Evolutionary conservation across 2,888 invertebrate genomes (phyloP).

Genomic region (Helicoverpa assulta): DNA sequence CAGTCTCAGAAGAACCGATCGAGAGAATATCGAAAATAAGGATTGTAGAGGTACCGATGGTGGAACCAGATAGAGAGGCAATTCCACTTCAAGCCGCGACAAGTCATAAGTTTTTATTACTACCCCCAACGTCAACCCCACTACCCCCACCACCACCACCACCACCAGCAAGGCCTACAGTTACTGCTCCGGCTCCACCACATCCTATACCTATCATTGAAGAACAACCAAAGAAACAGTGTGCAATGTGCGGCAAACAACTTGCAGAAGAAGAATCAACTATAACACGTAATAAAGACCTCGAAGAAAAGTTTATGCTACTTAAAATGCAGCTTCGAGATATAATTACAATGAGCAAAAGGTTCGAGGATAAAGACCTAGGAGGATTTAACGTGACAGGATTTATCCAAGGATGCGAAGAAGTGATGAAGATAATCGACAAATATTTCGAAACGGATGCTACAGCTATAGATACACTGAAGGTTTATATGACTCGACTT

Average conservation of each 20-base stretch:
- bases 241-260: neutral
- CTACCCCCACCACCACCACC: neutral
- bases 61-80: neutral
- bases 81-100: neutral
- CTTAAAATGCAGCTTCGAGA: conserved; percentile 45
- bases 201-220: neutral
- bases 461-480: neutral
- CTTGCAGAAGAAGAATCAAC: neutral
- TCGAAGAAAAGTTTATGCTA: neutral
- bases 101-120: neutral
- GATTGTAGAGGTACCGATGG: neutral
- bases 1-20: neutral
- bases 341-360: conserved; percentile 60
- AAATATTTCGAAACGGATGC: neutral
- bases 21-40: neutral
- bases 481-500: neutral
- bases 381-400: conserved; percentile 43
- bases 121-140: neutral
- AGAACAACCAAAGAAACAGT: neutral
- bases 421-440: conserved; percentile 40
- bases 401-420: conserved; percentile 61
- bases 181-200: neutral
- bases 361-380: conserved; percentile 42
- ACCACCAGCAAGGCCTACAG: neutral
- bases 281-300: neutral